Conservation (phyloP, 2,888 invertebrate species). For the Synergus japonicus region DNA sequence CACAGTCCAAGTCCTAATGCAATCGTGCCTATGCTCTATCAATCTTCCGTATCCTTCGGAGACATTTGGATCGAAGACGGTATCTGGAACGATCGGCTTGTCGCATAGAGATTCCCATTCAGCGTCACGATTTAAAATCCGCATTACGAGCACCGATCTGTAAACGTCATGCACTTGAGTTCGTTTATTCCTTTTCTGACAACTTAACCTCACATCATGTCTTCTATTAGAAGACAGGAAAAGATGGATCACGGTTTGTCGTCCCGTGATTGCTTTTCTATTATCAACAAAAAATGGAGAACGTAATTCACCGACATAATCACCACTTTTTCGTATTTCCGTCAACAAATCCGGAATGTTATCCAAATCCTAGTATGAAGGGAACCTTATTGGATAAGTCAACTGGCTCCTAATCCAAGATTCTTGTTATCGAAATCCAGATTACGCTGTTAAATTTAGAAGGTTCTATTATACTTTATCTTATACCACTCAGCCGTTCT, state of each 20-base stretch:
- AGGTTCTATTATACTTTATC: too few relatives aligned
- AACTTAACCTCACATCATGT: constrained; percentile 3
- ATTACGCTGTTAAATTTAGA: too few relatives aligned
- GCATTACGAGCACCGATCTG: constrained; percentile 17
- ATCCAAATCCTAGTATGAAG: too few relatives aligned
- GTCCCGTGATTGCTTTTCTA: not conserved
- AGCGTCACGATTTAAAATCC: constrained; percentile 26
- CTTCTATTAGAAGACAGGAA: not conserved
- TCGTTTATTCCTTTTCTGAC: constrained; percentile 7
- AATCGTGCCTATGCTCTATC: constrained; percentile 54
- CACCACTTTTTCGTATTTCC: too few relatives aligned
- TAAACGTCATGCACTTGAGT: constrained; percentile 10
- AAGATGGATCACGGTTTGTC: constrained; percentile 8
- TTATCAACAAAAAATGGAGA: not conserved
- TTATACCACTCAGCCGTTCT: too few relatives aligned
- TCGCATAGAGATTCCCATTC: constrained; percentile 14
- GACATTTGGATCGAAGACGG: constrained; percentile 7
- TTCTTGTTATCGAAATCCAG: too few relatives aligned
- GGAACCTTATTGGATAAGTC: too few relatives aligned
- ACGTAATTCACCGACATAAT: too few relatives aligned
- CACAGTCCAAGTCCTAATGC: constrained; percentile 53
- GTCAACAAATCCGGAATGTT: too few relatives aligned
- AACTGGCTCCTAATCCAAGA: too few relatives aligned
- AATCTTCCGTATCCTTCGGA: constrained; percentile 32
- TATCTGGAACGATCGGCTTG: constrained; percentile 21